Evolutionary conservation across 2,797 vertebrate genomes (phyloP), one percentile per base, ranked within the genome.

Genomic region (Gymnodraco acuticeps): DNA sequence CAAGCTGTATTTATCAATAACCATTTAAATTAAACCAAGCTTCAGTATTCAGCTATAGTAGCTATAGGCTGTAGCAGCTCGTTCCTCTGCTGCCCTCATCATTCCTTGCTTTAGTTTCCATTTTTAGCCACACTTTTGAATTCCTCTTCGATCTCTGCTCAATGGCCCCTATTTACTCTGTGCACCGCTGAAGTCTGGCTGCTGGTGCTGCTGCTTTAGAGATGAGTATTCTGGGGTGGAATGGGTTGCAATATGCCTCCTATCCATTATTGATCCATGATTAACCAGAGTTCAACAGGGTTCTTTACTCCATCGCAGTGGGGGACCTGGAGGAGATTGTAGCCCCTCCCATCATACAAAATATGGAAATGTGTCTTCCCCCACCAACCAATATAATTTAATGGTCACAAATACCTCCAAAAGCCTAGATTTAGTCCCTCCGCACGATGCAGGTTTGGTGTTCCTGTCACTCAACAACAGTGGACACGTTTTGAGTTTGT

Each of bases 181-280:
- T 81, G 86, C 82, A 86, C 80, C 77, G 73, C 64, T 88, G 87
- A 78, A 86, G 81, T 78, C 47, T 23, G 73, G 78, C 83, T 64
- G 71, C 75, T 77, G 74, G 8, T 74, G 74, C 73, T 68, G 77
- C 75, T 80, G 59, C 64, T 76, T 72, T 53, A 69, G 64, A 82
- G 77, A 84, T 73, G 85, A 85, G 81, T 76, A 82, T 83, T 86
- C 78, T 71, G 70, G 72, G 63, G 42, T 55, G 64, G 74, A 87
- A 90, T 85, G 71, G 90, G 85, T 64, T 67, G 72, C 85, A 85
- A 72, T 80, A 82, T 77, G 76, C 61, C 71, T 85, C 71, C 63
- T 79, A 84, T 92, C 85, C 82, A 90, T 93, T 93, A 94, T 90
- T 90, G 92, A 94, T 92, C 89, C 58, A 38, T 78, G 75, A 90